A percentile compares a stretch with the other conserved stretches of the same genome.
Evolutionary conservation across 2,113 vertebrate genomes (phyloP).

Genomic region (Sisor rabdophorus): DNA sequence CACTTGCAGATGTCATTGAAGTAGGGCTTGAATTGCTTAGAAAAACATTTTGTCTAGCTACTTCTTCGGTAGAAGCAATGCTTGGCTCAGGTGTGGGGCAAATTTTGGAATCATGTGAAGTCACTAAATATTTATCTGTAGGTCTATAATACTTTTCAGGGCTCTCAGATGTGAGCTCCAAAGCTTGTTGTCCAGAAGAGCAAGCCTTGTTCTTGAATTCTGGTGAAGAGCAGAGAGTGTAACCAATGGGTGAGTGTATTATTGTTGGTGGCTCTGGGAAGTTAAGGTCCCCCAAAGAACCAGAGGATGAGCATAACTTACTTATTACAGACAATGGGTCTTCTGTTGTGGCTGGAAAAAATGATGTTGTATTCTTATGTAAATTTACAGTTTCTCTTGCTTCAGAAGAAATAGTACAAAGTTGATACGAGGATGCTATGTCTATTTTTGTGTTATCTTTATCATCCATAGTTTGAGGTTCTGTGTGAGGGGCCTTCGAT

Average conservation of each 20-base stretch:
- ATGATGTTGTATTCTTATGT: neutral
- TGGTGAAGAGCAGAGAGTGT: constrained; percentile 31
- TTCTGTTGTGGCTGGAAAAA: constrained; percentile 10
- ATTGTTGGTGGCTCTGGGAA: constrained; percentile 25
- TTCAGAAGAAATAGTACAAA: constrained; percentile 19
- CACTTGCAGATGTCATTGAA: constrained; percentile 40
- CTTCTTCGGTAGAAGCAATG: constrained; percentile 43
- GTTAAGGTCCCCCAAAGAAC: neutral
- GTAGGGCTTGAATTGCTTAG: constrained; percentile 43
- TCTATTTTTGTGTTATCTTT: neutral
- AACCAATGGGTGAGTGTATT: constrained; percentile 24
- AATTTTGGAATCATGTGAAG: constrained; percentile 32
- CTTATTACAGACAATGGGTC: constrained; percentile 4
- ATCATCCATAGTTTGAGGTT: neutral
- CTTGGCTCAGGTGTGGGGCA: constrained; percentile 43
- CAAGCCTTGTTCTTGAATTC: constrained; percentile 19
- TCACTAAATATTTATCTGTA: constrained; percentile 34
- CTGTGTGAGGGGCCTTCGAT: neutral
- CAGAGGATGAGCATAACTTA: constrained; percentile 9
- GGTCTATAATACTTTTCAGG: constrained; percentile 47
- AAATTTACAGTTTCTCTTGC: neutral
- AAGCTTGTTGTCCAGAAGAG: constrained; percentile 26
- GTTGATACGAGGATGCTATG: neutral
- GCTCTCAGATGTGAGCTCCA: constrained; percentile 45
- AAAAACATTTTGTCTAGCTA: constrained; percentile 30